These are phyloP conservation scores for Drosophila macrospina DNA, from an alignment of 2,888 invertebrate species.

Conservation along the genomic window DNA sequence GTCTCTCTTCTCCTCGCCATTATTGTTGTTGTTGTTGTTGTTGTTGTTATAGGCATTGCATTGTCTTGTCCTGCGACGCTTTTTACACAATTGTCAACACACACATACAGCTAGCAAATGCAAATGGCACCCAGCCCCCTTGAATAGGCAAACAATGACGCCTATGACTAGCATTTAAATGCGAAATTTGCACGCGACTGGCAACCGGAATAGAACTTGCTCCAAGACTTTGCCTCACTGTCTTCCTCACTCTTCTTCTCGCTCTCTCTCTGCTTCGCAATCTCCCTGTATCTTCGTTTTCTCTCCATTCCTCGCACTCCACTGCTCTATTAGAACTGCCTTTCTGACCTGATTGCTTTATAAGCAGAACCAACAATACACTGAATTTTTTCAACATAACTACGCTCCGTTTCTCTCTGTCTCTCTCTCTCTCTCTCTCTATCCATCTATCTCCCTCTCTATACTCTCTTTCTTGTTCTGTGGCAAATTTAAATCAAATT, in stretches of 20 bases:
- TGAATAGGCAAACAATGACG: conserved; percentile 68
- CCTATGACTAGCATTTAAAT: conserved; percentile 79
- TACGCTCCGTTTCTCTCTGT: too few species aligned
- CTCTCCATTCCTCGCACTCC: not conserved
- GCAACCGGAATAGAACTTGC: conserved; percentile 58
- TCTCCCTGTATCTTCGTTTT: conserved; percentile 4
- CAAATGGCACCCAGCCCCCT: conserved; percentile 49
- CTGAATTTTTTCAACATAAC: conserved; percentile 29
- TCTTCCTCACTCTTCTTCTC: not conserved
- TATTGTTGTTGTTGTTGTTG: conserved; percentile 19
- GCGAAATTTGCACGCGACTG: conserved; percentile 79
- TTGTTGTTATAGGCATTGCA: conserved; percentile 50
- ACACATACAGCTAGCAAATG: conserved; percentile 45
- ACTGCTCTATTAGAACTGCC: conserved; percentile 4
- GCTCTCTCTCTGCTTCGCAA: not conserved
- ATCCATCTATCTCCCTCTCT: too few species aligned
- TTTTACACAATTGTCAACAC: conserved; percentile 78
- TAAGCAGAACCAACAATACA: conserved; percentile 55
- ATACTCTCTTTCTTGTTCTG: conserved; percentile 15
- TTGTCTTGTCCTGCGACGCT: conserved; percentile 63
- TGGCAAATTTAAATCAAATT: conserved; percentile 80
- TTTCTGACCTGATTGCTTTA: conserved; percentile 65
- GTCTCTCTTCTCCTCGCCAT: conserved; percentile 4
- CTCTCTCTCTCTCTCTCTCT: too few species aligned
- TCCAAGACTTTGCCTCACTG: conserved; percentile 14